Base-by-base conservation (phyloP, 2,113 vertebrate genomes). In the Arvicanthis niloticus region DNA sequence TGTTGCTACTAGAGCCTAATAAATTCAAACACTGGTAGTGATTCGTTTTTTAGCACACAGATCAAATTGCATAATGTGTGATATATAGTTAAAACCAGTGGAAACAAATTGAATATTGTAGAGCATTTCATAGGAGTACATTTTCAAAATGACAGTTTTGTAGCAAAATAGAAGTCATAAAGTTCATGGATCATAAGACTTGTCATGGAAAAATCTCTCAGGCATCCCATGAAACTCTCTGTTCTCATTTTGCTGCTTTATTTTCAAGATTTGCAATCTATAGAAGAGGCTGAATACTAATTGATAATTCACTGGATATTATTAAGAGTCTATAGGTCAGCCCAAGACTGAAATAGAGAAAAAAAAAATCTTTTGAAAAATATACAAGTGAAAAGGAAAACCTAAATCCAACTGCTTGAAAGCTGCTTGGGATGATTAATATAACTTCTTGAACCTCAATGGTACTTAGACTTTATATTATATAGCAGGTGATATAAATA, bases 211-310 rank as follows among this genome's bases (percentile, higher is more conserved):
- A 73, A 90, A 68, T 75, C 21, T 53, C 48, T 37, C 85, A 7
- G 17, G 17, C 16, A 62, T 91, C 22, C 62, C 34, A 48, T 51
- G 34, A 81, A 93, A 51, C 2, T 67, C 51, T 80, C 51, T 72
- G 19, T 5, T 89, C 45, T 60, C 45, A 76, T 53, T 68, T 92
- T 84, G 91, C 16, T 89, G 29, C 42, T 75, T 90, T 37, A n/a
- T 40, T 95, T 89, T 95, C 9, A 78, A 86, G 19, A 53, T 65
- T 92, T 29, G 81, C 72, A 94, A 40, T 89, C 37, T 73, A 89
- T 11, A 89, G 89, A 85, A 89, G 75, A 85, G 37, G 45, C 8
- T 85, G n/a, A 40, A n/a, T 67, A 91, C 40, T 45, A 77, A 5
- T 31, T 60, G 16, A 92, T 34, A 62, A 77, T 2, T 88, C 42